Percentiles rank a stretch among this genome's conserved stretches.
phyloP scores from a whole-genome alignment of 1,140 invertebrate genomes.

The Tigriopus japonicus region DNA sequence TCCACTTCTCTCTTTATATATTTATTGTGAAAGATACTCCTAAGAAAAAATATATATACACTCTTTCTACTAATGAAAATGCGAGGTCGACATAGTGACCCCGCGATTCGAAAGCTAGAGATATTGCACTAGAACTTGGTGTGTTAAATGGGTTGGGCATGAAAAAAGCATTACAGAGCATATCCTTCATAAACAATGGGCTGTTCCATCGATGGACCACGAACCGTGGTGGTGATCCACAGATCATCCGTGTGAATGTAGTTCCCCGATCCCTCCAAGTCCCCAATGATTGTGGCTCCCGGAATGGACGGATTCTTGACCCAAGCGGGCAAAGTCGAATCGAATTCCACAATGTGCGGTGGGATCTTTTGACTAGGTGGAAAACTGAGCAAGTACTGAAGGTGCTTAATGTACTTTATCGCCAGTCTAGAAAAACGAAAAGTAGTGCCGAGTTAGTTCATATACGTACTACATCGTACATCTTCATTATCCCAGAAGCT shows the following conservation, averaged over 20 bases:
- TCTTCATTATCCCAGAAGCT: background rate
- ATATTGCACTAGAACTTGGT: too few relatives aligned
- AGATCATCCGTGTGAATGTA: background rate
- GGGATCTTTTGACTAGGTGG: conserved; percentile 17
- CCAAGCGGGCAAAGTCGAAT: conserved; percentile 2
- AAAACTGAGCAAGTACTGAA: conserved; percentile 38
- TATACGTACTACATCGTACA: background rate
- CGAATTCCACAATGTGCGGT: conserved; percentile 6
- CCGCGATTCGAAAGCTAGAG: too few relatives aligned
- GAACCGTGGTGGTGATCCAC: background rate
- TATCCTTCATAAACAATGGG: background rate
- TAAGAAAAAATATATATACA: too few relatives aligned
- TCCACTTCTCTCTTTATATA: too few relatives aligned
- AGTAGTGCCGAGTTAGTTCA: conserved; percentile 1
- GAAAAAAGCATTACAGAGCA: too few relatives aligned
- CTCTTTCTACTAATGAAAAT: too few relatives aligned
- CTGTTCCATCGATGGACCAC: background rate
- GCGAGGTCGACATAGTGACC: too few relatives aligned
- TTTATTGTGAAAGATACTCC: too few relatives aligned
- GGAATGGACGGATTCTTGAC: background rate
- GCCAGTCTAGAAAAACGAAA: conserved; percentile 37
- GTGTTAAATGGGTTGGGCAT: too few relatives aligned
- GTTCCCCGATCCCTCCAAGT: background rate
- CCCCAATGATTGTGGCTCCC: too few relatives aligned
- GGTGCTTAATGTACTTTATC: conserved; percentile 55